These are phyloP conservation scores for Dromococcyx pavoninus DNA, from an alignment of 2,797 vertebrate genomes.

Conservation along the genomic window DNA sequence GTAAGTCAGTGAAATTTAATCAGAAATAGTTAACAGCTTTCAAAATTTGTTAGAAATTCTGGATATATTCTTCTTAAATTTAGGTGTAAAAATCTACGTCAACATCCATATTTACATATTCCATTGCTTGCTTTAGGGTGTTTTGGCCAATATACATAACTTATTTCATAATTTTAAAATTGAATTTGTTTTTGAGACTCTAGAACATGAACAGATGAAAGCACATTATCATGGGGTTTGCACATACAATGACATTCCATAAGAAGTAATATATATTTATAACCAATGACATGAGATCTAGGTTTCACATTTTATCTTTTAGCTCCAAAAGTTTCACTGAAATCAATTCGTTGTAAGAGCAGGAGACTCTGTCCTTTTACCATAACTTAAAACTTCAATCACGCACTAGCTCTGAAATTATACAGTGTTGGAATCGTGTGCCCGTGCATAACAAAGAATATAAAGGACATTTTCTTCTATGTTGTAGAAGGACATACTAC, in stretches of 20 bases:
- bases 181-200: background rate
- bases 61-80: background rate
- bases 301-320: background rate
- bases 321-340: background rate
- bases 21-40: background rate
- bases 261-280: background rate
- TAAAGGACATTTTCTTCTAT: background rate
- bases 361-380: background rate
- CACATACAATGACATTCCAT: background rate
- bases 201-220: background rate
- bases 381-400: background rate
- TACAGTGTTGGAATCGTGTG: background rate
- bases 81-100: background rate
- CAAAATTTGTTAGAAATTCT: background rate
- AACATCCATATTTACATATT: background rate
- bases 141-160: background rate
- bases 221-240: background rate
- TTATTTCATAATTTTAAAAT: background rate
- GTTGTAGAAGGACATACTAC: background rate
- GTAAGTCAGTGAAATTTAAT: background rate
- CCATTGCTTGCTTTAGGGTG: background rate
- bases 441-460: background rate
- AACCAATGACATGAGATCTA: background rate
- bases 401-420: background rate
- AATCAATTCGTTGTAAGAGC: background rate